Base-by-base conservation (phyloP, 2,113 vertebrate genomes). In the Porphyrio hochstetteri region DNA sequence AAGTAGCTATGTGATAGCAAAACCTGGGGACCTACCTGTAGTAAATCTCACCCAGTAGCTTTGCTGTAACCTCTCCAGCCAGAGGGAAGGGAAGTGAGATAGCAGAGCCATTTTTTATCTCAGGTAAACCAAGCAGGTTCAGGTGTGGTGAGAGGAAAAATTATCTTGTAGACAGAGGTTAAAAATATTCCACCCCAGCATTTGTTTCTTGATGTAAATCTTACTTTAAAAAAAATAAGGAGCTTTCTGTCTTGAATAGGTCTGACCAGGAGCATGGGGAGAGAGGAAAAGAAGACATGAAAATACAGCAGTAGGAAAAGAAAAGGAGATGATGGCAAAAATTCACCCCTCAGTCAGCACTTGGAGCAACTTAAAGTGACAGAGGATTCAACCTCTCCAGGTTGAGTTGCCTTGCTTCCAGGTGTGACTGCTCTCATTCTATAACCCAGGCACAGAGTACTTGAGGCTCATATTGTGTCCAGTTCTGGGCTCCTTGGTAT, bases 211-310 rank as follows among this genome's bases (percentile, higher is more conserved):
- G 42, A 46, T n/a, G 38, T 63, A 40, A 70, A 23, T 40, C 16
- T 83, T n/a, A 44, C 42, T 17, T 44, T 44, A 44, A 44, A 44
- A 44, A 44, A 44, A 44, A 44, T 44, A 44, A 44, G 42, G 42
- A 44, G 14, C 63, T 4, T 31, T 50, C 35, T 21, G 16, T n/a
- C 44, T 86, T 64, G 50, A 70, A n/a, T 38, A 61, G 63, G 11
- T 2, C 40, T 65, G 35, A 31, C 4, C 7, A n/a, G 17, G 13
- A 63, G 7, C 0, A 0, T 33, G 15, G 10, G 33, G 8, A n/a
- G 24, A 70, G 33, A 67, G 17, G 46, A 42, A 76, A n/a, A 42
- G 3, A 29, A 61, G 15, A 31, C 25, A 11, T 7, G 12, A 85
- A 74, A 70, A 56, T 36, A 78, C 5, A 13, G 9, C 13, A 53